phyloP scores from a whole-genome alignment of 2,888 invertebrate species.

The Diarsia rubi region DNA sequence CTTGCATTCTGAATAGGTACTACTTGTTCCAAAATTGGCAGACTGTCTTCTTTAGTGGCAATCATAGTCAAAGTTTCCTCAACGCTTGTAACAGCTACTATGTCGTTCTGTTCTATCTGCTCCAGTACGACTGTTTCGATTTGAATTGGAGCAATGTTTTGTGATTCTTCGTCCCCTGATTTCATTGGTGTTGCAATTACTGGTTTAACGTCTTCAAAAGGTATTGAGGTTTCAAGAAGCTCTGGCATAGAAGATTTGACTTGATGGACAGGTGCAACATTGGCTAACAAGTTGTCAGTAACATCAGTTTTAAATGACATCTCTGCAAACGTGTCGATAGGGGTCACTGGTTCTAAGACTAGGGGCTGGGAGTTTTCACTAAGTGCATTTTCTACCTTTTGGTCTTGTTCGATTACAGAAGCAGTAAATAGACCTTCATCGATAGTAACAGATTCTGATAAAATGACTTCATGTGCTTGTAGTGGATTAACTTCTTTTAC shows the following conservation, averaged over 20 bases:
- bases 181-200: not conserved
- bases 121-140: conserved; percentile 3
- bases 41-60: conserved; percentile 14
- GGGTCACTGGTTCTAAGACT: conserved; percentile 11
- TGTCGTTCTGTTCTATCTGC: conserved; percentile 20
- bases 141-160: conserved; percentile 4
- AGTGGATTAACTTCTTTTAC: not conserved
- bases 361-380: conserved; percentile 28
- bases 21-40: conserved; percentile 22
- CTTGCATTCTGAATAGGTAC: not conserved
- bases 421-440: not conserved
- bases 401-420: not conserved
- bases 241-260: not conserved
- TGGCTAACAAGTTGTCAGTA: conserved; percentile 1
- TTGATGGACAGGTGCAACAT: not conserved
- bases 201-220: conserved; percentile 1
- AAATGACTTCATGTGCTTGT: not conserved
- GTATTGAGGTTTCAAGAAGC: conserved; percentile 14
- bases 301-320: not conserved
- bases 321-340: not conserved
- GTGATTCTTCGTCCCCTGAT: not conserved
- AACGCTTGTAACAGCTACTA: not conserved
- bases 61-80: conserved; percentile 2
- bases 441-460: not conserved
- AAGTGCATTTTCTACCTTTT: not conserved